Base-by-base conservation (phyloP, 2,797 vertebrate genomes). In the Arnoldichthys spilopterus region DNA sequence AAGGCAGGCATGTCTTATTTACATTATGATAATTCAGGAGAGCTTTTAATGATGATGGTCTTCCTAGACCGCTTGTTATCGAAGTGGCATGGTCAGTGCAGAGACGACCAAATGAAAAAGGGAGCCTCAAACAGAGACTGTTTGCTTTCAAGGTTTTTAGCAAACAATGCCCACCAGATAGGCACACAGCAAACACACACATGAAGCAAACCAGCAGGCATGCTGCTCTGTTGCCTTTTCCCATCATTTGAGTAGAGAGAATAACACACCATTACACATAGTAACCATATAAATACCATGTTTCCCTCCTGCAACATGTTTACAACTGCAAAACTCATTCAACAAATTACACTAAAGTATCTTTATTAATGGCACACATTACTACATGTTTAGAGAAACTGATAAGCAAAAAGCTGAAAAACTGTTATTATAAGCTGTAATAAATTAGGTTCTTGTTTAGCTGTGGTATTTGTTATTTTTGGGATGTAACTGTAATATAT, bases 141-240 rank as follows among this genome's bases (percentile, higher is more conserved):
- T 86, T 84, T 86, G 80, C 80, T 74, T 79, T 72, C 13, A 37
- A 64, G 34, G 54, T 49, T 69, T 45, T 32, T 54, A 68, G 76
- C 82, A 78, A 58, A 69, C 54, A 68, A 45, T 69, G 66, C 34
- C 58, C 67, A 24, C 66, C 32, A 1, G 45, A 74, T 67, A 79
- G 47, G 49, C 22, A 24, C 68, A 77, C 67, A 67, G 56, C 49
- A 72, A 75, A 75, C 26, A 47, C 16, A 18, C 16, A 43, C 0
- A 49, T 32, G 20, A 49, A 53, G 20, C 0, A 2, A 43, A 8
- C 26, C 26, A 20, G 47, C 26, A n/a, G 67, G 9, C 24, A 54
- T 2, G 6, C 11, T 56, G 28, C 32, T 54, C 32, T 4, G 61
- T 64, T 20, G 43, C 16, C 37, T 53, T 66, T 64, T 45, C 63